phyloP scores from a whole-genome alignment of 2,113 vertebrate species.

The Catharus bicknelli region DNA sequence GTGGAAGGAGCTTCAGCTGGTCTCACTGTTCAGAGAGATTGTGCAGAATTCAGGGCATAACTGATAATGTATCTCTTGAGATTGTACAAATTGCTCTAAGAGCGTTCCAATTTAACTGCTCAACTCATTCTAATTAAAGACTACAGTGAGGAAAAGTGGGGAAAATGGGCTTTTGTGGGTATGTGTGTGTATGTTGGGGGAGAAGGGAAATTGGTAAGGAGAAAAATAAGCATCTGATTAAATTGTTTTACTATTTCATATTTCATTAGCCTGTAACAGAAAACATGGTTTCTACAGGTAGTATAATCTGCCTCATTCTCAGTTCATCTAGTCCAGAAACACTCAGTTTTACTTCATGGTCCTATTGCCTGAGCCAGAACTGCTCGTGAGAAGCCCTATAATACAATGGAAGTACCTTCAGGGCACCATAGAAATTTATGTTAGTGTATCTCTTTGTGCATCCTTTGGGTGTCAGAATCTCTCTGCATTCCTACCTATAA shows the following conservation, averaged over 20 bases:
- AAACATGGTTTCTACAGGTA: background rate
- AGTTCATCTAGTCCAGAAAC: conserved; percentile 36
- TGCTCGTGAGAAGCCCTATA: conserved; percentile 51
- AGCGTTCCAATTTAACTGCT: conserved; percentile 19
- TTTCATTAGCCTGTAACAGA: background rate
- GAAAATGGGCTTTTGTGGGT: background rate
- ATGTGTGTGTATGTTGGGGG: background rate
- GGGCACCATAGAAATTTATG: conserved; percentile 72
- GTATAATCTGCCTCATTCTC: background rate
- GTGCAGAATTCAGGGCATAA: background rate
- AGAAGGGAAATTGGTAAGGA: background rate
- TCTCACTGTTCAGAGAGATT: background rate
- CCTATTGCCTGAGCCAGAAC: conserved; percentile 49
- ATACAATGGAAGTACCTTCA: conserved; percentile 60
- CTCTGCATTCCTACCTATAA: conserved; percentile 66
- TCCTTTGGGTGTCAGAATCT: conserved; percentile 73
- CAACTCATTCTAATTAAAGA: conserved; percentile 41
- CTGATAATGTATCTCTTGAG: conserved; percentile 36
- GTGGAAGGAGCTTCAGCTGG: background rate
- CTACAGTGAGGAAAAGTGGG: background rate
- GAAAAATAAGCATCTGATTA: conserved; percentile 50
- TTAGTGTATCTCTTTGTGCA: conserved; percentile 64
- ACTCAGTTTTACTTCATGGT: conserved; percentile 54
- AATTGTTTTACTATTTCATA: conserved; percentile 6
- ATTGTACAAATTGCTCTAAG: conserved; percentile 42